A percentile compares a stretch with the other conserved stretches of the same genome.
Conservation (phyloP, 1,140 invertebrate species). For the Frieseomelitta varia region DNA sequence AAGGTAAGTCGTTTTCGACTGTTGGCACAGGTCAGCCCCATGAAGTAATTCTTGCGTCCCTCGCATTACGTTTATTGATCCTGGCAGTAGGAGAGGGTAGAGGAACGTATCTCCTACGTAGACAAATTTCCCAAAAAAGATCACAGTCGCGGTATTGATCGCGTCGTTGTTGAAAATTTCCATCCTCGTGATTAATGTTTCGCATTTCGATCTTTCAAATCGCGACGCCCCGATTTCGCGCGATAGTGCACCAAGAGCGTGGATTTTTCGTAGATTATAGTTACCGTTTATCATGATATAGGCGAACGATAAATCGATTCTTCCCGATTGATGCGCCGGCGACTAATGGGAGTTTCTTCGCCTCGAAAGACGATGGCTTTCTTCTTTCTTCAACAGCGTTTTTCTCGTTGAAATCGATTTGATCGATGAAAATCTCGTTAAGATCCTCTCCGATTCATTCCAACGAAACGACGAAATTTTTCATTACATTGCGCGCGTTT, state of each 20-base stretch:
- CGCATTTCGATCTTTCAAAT: not conserved
- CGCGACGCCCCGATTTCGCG: not conserved
- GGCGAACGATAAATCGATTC: conserved; percentile 3
- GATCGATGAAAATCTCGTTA: no score
- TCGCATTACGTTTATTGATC: no score
- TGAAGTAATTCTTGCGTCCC: no score
- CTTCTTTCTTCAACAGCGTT: not conserved
- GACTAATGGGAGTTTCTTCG: conserved; percentile 36
- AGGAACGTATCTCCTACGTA: no score
- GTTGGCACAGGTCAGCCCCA: no score
- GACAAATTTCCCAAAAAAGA: not conserved
- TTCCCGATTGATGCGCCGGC: conserved; percentile 9
- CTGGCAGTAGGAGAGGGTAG: no score
- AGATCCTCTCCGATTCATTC: no score
- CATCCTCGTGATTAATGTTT: not conserved
- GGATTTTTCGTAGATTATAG: not conserved
- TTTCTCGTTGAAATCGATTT: not conserved
- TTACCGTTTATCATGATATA: not conserved
- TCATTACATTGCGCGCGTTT: no score
- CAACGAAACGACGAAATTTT: no score
- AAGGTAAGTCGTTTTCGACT: no score
- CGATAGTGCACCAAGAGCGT: not conserved
- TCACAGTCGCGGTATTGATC: not conserved
- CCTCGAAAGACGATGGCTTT: conserved; percentile 7
- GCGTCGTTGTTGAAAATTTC: not conserved